Evolutionary conservation across 2,113 vertebrate genomes (phyloP).

Genomic region (Megaceryle torquata): DNA sequence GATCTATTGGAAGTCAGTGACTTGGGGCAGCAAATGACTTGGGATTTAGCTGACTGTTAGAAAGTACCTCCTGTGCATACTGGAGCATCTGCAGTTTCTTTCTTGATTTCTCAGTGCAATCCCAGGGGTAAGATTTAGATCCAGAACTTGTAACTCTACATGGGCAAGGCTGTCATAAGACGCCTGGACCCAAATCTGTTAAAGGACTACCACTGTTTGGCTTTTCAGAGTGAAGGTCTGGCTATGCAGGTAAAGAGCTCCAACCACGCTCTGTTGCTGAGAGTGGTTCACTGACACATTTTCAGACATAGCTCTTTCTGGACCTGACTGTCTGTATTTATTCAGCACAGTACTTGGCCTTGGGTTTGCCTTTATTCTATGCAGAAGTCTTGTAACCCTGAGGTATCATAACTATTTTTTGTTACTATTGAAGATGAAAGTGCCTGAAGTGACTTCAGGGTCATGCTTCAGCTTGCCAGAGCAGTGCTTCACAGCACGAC

Average conservation of each 20-base stretch:
- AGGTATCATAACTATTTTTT: background rate
- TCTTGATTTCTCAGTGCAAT: background rate
- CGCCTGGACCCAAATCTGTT: background rate
- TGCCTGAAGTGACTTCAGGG: background rate
- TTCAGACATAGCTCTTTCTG: background rate
- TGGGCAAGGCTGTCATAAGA: background rate
- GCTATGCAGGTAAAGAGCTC: background rate
- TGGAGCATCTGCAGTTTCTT: background rate
- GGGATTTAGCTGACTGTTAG: background rate
- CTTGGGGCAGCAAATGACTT: background rate
- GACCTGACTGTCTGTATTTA: background rate
- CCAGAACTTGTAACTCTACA: background rate
- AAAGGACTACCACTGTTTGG: background rate
- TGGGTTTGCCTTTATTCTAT: background rate
- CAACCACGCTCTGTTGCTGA: background rate
- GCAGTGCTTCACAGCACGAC: accelerated
- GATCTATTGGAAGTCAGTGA: background rate
- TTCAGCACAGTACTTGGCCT: background rate
- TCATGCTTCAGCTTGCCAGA: background rate
- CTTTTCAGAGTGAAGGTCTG: background rate
- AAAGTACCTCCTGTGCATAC: background rate
- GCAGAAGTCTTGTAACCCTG: background rate
- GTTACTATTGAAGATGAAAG: background rate
- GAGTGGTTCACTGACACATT: background rate
- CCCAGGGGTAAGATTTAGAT: background rate